phyloP scores from a whole-genome alignment of 1,140 invertebrate species.

The Oreohelix idahoensis region DNA sequence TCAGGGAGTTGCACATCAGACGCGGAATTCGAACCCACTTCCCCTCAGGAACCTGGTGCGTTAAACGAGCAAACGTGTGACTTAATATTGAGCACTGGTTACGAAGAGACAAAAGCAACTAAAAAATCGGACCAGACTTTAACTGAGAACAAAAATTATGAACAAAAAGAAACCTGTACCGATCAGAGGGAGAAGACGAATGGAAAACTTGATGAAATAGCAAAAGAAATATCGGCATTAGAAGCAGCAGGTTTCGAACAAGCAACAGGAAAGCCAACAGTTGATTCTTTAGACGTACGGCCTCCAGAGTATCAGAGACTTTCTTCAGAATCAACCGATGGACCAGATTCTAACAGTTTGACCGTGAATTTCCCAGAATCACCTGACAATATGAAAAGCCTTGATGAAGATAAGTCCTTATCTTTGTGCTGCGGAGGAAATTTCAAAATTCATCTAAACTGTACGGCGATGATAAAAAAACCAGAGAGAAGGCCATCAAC shows the following conservation, averaged over 20 bases:
- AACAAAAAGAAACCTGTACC: background rate
- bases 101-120: slow-evolving; percentile 4
- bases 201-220: slow-evolving; percentile 20
- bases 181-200: background rate
- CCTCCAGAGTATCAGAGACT: slow-evolving; percentile 7
- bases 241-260: slow-evolving; percentile 10
- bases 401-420: slow-evolving; percentile 8
- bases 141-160: background rate
- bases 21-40: background rate
- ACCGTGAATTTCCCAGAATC: slow-evolving; percentile 36
- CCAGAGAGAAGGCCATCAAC: slow-evolving; percentile 30
- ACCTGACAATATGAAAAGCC: slow-evolving; percentile 14
- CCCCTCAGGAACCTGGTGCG: background rate
- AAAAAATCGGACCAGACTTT: background rate
- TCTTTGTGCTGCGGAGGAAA: slow-evolving; percentile 34
- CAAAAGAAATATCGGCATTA: slow-evolving; percentile 12
- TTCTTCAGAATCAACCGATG: background rate
- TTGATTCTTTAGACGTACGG: background rate
- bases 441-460: slow-evolving; percentile 34
- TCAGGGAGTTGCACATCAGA: background rate
- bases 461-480: slow-evolving; percentile 39
- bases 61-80: slow-evolving; percentile 27
- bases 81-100: slow-evolving; percentile 35
- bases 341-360: slow-evolving; percentile 17
- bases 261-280: background rate